Evolutionary conservation across 2,888 invertebrate genomes (phyloP), one percentile per base, ranked within the genome.

Genomic region (Pseudococcus longispinus): DNA sequence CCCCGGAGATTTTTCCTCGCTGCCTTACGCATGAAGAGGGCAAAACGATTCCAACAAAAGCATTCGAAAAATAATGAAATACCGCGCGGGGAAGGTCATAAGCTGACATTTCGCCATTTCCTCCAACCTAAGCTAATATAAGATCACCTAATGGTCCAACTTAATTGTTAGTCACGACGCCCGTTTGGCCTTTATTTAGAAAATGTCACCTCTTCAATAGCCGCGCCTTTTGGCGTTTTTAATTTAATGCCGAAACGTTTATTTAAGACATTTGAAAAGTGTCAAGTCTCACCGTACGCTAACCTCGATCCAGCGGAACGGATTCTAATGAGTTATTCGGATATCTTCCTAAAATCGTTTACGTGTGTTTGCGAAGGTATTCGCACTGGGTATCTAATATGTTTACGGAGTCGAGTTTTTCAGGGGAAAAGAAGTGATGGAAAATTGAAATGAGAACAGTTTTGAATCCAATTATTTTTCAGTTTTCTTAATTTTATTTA

Each of bases 101-200:
- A 42, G 51, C 60, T 84, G 84, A 60, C 84, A 84, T 84, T 84
- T 84, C 65, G 65, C 23, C 84, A 65, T 65, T 70, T 84, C 60
- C 51, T 83, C 26, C 32, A 84, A 84, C 84, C 46, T 55, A 83
- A 60, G 37, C 74, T 74, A 32, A 44, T 44, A 86, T 44, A 77
- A 86, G 86, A 86, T 86, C 77, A 77, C 77, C 77, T 86, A 77
- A 86, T 80, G 86, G 86, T 86, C 77, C 77, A 86, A 77, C 86
- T 86, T 86, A 86, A 86, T 86, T 80, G 86, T 86, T 86, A 86
- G 86, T 86, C 86, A 86, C 80, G 65, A 84, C 84, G 84, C 84
- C 84, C 84, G 55, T 84, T 84, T 65, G 84, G 84, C 84, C 84
- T 84, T 84, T 84, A 84, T 60, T 65, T 84, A 65, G 84, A 84